phyloP scores from a whole-genome alignment of 2,113 vertebrate species.

The Syrmaticus mikado region DNA sequence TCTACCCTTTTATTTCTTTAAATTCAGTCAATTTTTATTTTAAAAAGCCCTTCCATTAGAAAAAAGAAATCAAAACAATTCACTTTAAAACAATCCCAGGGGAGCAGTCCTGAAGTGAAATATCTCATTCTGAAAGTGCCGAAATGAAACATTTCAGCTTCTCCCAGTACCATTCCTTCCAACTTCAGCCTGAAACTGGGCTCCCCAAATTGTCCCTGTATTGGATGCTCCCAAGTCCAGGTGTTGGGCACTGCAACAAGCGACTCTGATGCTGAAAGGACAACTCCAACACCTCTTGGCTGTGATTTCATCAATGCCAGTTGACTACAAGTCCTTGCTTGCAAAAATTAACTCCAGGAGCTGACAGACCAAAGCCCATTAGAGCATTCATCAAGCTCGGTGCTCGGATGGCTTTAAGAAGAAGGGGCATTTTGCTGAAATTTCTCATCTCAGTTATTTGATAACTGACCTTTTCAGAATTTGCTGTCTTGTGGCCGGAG shows the following conservation, averaged over 20 bases:
- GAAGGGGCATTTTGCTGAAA: background rate
- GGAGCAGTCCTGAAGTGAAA: background rate
- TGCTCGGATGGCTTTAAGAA: background rate
- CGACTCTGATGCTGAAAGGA: background rate
- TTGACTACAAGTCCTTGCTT: background rate
- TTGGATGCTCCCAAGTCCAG: background rate
- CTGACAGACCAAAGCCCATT: background rate
- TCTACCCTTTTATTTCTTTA: background rate
- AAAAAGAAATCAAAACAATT: background rate
- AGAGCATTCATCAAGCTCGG: background rate
- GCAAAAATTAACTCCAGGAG: background rate
- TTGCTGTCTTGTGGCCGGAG: background rate
- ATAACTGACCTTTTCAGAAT: background rate
- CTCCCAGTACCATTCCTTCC: background rate
- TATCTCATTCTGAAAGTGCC: background rate
- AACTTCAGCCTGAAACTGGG: background rate
- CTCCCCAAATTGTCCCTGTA: background rate
- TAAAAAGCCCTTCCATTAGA: background rate
- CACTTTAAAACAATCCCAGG: background rate
- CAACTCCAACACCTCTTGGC: background rate
- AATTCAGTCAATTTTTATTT: background rate
- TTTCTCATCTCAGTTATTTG: constrained; percentile 23
- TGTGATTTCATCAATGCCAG: background rate
- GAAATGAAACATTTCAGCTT: background rate
- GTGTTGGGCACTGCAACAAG: background rate